These are phyloP conservation scores for Catonia carolina DNA, from an alignment of 2,888 invertebrate genomes.

Conservation along the genomic window DNA sequence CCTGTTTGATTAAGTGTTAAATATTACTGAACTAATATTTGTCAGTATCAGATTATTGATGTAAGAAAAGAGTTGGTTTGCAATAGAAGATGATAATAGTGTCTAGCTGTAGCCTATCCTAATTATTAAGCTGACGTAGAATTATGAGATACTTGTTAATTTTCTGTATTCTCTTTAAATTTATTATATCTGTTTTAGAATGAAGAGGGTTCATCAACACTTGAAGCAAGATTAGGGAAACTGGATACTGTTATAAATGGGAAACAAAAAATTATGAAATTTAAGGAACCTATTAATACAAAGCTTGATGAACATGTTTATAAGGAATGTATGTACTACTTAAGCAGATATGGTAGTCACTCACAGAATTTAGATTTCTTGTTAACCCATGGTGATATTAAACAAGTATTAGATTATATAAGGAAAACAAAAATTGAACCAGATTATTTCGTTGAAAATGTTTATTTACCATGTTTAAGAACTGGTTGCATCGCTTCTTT, in stretches of 20 bases:
- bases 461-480: constrained; percentile 62
- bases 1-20: no score
- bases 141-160: no score
- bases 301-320: constrained; percentile 40
- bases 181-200: constrained; percentile 11
- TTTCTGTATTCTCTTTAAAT: no score
- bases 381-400: constrained; percentile 61
- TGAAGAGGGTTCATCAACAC: constrained; percentile 11
- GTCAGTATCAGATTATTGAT: no score
- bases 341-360: constrained; percentile 71
- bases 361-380: constrained; percentile 67
- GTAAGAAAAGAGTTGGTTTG: no score
- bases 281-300: background rate
- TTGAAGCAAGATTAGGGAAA: constrained; percentile 17
- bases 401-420: constrained; percentile 59
- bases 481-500: constrained; percentile 55
- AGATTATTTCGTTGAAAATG: constrained; percentile 63
- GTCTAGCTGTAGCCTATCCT: no score
- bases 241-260: constrained; percentile 17
- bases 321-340: constrained; percentile 75
- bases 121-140: no score
- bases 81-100: no score
- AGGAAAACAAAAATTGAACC: constrained; percentile 59
- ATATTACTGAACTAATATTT: no score
- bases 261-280: constrained; percentile 6